A percentile compares a stretch with the other conserved stretches of the same genome.
phyloP scores from a whole-genome alignment of 2,888 invertebrate species.

The Drosophila monieri region DNA sequence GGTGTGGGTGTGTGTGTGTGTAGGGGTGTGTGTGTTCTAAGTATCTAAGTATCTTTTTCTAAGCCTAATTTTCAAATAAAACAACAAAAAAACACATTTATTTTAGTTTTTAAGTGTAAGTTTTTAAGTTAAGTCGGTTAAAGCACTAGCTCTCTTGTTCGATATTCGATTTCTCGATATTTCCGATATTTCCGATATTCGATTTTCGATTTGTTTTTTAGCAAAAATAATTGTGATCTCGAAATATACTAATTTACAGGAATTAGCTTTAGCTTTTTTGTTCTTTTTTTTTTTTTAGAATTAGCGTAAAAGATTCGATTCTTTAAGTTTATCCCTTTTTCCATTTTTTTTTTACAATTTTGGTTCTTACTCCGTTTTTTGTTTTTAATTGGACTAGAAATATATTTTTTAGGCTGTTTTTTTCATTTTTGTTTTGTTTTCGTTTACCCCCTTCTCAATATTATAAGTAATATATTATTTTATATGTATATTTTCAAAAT shows the following conservation, averaged over 20 bases:
- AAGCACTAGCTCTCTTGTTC: slow-evolving; percentile 49
- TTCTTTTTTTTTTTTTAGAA: slow-evolving; percentile 2
- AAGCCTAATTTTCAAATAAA: slow-evolving; percentile 57
- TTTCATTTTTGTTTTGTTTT: background rate
- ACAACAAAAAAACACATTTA: slow-evolving; percentile 64
- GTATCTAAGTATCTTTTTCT: slow-evolving; percentile 46
- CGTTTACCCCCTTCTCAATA: slow-evolving; percentile 21
- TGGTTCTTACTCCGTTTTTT: slow-evolving; percentile 44
- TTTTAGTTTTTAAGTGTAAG: slow-evolving; percentile 41
- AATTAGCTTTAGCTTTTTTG: slow-evolving; percentile 3
- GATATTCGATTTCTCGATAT: background rate
- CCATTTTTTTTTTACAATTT: slow-evolving; percentile 55
- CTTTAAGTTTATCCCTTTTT: background rate
- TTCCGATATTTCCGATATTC: slow-evolving; percentile 4
- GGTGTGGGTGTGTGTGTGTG: slow-evolving; percentile 7
- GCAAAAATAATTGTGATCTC: slow-evolving; percentile 30
- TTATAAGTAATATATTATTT: slow-evolving; percentile 21
- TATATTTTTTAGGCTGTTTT: slow-evolving; percentile 55
- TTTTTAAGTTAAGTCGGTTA: slow-evolving; percentile 38
- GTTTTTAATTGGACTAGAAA: slow-evolving; percentile 72
- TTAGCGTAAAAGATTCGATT: slow-evolving; percentile 4
- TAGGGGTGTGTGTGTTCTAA: slow-evolving; percentile 41
- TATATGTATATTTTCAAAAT: slow-evolving; percentile 41
- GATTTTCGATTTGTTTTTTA: slow-evolving; percentile 4
- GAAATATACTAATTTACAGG: slow-evolving; percentile 40